These are phyloP conservation scores for Paratilapia polleni DNA, from an alignment of 2,113 vertebrate species.

Conservation along the genomic window DNA sequence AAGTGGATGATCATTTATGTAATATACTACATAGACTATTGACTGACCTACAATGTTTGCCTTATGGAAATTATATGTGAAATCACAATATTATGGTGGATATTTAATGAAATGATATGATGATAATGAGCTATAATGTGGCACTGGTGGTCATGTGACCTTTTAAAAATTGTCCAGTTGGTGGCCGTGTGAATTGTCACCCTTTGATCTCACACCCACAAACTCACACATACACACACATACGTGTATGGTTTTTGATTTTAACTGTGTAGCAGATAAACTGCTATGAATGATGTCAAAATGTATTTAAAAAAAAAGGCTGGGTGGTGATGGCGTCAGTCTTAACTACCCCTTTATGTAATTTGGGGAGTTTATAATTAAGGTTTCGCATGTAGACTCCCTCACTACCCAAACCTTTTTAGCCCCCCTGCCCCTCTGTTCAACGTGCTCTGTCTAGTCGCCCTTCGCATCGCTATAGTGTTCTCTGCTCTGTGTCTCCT, in stretches of 20 bases:
- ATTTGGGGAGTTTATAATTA: conserved; percentile 65
- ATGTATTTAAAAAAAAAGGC: conserved; percentile 64
- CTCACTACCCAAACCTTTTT: conserved; percentile 66
- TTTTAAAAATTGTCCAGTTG: conserved; percentile 58
- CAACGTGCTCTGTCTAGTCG: conserved; percentile 53
- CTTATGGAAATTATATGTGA: conserved; percentile 72
- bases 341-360: conserved; percentile 64
- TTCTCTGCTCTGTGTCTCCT: conserved; percentile 52
- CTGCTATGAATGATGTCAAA: conserved; percentile 85
- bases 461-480: conserved; percentile 61
- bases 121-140: conserved; percentile 37
- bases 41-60: conserved; percentile 75
- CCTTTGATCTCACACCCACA: conserved; percentile 50
- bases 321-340: conserved; percentile 61
- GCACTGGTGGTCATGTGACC: conserved; percentile 66
- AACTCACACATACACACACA: neutral
- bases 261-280: conserved; percentile 70
- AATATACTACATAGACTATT: conserved; percentile 65
- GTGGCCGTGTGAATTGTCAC: conserved; percentile 61
- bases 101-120: conserved; percentile 62
- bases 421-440: conserved; percentile 46
- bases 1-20: conserved; percentile 65
- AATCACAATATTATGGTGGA: conserved; percentile 55
- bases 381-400: conserved; percentile 70
- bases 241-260: conserved; percentile 48